A percentile compares a stretch with the other conserved stretches of the same genome.
phyloP scores from a whole-genome alignment of 2,113 vertebrate genomes.

The Ciconia stormi region DNA sequence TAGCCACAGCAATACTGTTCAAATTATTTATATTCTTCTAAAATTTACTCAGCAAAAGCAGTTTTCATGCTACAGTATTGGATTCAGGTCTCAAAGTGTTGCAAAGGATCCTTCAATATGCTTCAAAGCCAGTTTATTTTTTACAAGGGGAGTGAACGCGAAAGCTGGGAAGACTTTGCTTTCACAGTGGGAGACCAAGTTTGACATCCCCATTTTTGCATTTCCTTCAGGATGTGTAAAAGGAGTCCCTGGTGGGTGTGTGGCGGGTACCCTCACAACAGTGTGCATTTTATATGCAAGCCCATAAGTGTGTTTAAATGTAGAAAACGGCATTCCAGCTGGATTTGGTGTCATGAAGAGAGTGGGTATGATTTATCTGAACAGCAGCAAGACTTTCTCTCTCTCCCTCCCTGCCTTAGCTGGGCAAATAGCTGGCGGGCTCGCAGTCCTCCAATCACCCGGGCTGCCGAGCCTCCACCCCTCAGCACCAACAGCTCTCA shows the following conservation, averaged over 20 bases:
- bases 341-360: neutral
- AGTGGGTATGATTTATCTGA: neutral
- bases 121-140: neutral
- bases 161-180: neutral
- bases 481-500: neutral
- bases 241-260: neutral
- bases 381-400: neutral
- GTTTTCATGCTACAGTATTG: neutral
- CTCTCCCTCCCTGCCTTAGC: neutral
- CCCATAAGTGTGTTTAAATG: neutral
- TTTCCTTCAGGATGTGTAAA: neutral
- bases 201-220: neutral
- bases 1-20: neutral
- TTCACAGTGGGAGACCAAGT: neutral
- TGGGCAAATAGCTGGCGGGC: constrained; percentile 15
- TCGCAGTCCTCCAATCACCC: constrained; percentile 59
- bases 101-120: neutral
- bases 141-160: neutral
- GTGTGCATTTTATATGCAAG: neutral
- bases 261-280: neutral
- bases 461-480: constrained; percentile 51
- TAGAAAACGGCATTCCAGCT: neutral
- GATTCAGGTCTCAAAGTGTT: neutral
- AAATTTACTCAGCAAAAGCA: neutral
- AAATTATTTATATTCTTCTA: neutral